These are phyloP conservation scores for Orthonychiurus folsomi DNA, from an alignment of 2,888 invertebrate species.

Conservation along the genomic window DNA sequence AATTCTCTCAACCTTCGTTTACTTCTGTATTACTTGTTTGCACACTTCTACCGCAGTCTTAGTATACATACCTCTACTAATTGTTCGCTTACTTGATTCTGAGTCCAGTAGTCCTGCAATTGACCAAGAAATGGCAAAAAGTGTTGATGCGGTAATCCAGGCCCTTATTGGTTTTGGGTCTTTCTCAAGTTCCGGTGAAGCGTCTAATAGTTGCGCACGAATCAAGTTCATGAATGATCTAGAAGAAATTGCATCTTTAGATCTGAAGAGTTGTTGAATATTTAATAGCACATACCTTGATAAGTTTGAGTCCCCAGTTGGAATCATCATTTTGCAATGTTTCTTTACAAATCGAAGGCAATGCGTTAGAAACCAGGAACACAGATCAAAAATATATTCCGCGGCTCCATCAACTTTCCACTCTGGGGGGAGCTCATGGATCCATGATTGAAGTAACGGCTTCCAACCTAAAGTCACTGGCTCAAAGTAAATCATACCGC, in stretches of 20 bases:
- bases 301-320: slow-evolving; percentile 55
- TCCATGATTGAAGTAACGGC: slow-evolving; percentile 73
- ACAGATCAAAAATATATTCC: slow-evolving; percentile 47
- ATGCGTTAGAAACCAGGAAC: slow-evolving; percentile 73
- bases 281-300: too few relatives aligned
- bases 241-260: too few relatives aligned
- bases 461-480: slow-evolving; percentile 71
- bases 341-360: slow-evolving; percentile 62
- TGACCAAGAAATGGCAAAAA: slow-evolving; percentile 73
- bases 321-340: slow-evolving; percentile 56
- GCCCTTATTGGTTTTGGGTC: slow-evolving; percentile 59
- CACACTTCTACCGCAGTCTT: too few relatives aligned
- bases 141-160: slow-evolving; percentile 68
- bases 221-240: slow-evolving; percentile 62
- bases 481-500: slow-evolving; percentile 87
- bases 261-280: too few relatives aligned
- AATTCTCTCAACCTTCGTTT: too few relatives aligned
- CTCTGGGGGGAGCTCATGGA: slow-evolving; percentile 43
- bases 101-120: slow-evolving; percentile 69
- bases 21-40: too few relatives aligned
- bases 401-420: slow-evolving; percentile 29
- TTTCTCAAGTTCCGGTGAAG: slow-evolving; percentile 54
- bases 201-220: slow-evolving; percentile 67
- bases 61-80: too few relatives aligned
- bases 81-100: too few relatives aligned